Evolutionary conservation across 1,140 invertebrate genomes (phyloP), one percentile per base, ranked within the genome.

Genomic region (Meteorus sp.): DNA sequence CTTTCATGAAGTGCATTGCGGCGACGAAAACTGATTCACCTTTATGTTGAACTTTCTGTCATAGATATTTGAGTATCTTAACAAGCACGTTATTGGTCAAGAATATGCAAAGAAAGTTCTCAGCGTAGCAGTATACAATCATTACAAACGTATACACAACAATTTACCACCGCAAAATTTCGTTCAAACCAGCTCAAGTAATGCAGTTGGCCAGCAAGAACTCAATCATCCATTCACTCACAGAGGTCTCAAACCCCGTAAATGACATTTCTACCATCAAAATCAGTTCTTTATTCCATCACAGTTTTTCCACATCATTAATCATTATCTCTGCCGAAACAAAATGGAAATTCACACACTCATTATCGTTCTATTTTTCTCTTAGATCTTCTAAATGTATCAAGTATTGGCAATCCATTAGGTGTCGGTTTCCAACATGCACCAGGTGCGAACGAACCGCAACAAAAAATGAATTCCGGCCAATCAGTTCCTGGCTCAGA

Each of bases 31-130:
- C n/a, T n/a, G n/a, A n/a, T n/a, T n/a, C n/a, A n/a, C n/a, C n/a
- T n/a, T n/a, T n/a, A n/a, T n/a, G n/a, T n/a, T n/a, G n/a, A n/a
- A 31, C 35, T 25, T 29, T 55, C 55, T 65, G 60, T 68, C 75
- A 60, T 65, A 91, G 87, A 98, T 99, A 61, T 95, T 90, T 81
- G 91, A 95, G 68, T 98, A 94, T 80, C 81, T 99, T 27, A 93
- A 98, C 77, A 92, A 90, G 71, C 94, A 95, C 81, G 95, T 99
- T 13, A 88, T 99, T n/a, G 97, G 97, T 0, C 97, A 99, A 82
- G 92, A 98, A 63, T 87, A 92, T 78, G 97, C 97, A 0, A 99
- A 99, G 77, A 98, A 98, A 82, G 95, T 98, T n/a, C 81, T 99
- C 7, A 91, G 95, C 23, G 97, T 99, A 3, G 97, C 97, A 22